Conservation (phyloP, 2,797 vertebrate species). For the Florisuga fusca region DNA sequence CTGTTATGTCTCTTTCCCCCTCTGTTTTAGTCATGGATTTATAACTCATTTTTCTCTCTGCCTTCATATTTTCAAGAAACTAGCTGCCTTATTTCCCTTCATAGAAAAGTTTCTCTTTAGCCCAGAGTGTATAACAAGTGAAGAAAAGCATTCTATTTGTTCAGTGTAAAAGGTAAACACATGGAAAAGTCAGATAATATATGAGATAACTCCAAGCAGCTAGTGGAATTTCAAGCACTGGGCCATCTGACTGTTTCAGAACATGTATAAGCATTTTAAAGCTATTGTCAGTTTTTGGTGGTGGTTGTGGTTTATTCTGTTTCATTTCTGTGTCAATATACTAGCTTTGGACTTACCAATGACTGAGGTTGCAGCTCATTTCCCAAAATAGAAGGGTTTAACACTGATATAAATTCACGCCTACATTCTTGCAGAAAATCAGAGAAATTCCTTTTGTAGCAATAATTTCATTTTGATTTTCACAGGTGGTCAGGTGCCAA, state of each 20-base stretch:
- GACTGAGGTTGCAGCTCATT: not conserved
- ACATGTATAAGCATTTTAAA: not conserved
- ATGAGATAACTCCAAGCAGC: not conserved
- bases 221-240: not conserved
- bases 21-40: not conserved
- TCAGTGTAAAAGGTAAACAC: not conserved
- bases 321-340: not conserved
- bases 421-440: not conserved
- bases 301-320: not conserved
- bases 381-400: not conserved
- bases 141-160: not conserved
- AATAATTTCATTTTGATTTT: not conserved
- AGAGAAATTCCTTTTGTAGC: not conserved
- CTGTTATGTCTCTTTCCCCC: not conserved
- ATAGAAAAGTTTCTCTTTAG: not conserved
- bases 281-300: fast-evolving
- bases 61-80: not conserved
- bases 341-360: not conserved
- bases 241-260: not conserved
- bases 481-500: fast-evolving
- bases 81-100: not conserved
- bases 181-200: not conserved
- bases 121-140: fast-evolving
- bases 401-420: not conserved
- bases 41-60: not conserved